phyloP scores from a whole-genome alignment of 1,140 invertebrate genomes.

The Drosophila albomicans region DNA sequence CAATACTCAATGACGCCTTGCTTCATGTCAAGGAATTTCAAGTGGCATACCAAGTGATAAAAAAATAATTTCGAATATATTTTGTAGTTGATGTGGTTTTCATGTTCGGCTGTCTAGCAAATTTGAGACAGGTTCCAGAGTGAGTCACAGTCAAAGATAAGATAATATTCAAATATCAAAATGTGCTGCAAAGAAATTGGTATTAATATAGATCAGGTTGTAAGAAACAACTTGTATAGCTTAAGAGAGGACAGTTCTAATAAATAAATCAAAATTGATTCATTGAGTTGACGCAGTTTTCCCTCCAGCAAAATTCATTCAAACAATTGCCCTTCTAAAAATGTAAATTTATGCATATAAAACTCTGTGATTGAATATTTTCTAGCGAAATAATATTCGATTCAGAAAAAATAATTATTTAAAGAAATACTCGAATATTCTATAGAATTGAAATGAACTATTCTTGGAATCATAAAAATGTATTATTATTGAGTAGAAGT shows the following conservation, averaged over 20 bases:
- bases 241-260: no score
- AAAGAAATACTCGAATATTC: neutral
- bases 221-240: no score
- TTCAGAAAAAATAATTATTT: neutral
- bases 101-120: neutral
- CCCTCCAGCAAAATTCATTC: no score
- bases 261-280: no score
- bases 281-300: no score
- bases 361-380: neutral
- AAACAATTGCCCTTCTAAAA: neutral
- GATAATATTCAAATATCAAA: neutral
- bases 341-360: neutral
- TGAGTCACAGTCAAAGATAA: neutral
- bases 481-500: no score
- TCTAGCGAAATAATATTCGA: neutral
- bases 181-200: neutral
- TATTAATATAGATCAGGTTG: neutral
- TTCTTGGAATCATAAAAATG: no score
- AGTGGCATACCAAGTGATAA: conserved; percentile 11
- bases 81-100: neutral
- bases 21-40: neutral
- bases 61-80: neutral
- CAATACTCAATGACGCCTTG: conserved; percentile 4
- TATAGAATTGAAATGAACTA: no score
- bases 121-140: neutral